Conservation (phyloP, 2,888 invertebrate genomes). For the Hypercompe scribonia region DNA sequence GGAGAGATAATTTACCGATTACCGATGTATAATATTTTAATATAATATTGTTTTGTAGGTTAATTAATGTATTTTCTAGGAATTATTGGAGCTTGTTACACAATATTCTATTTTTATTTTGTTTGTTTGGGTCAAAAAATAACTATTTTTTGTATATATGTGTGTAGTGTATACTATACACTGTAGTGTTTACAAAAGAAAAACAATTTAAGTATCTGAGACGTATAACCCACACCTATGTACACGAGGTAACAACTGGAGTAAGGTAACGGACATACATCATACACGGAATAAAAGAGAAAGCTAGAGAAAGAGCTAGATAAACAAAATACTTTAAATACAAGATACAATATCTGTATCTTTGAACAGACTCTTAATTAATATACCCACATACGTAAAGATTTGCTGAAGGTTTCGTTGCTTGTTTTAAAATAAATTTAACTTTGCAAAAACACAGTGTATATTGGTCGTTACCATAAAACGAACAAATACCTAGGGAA, state of each 20-base stretch:
- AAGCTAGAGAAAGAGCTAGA: too few relatives aligned
- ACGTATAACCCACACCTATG: too few relatives aligned
- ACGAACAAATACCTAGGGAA: not conserved
- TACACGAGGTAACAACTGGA: too few relatives aligned
- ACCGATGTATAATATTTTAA: not conserved
- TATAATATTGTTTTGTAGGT: not conserved
- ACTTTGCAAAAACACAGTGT: constrained; percentile 8
- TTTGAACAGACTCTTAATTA: not conserved
- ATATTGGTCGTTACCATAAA: constrained; percentile 14
- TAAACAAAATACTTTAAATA: not conserved
- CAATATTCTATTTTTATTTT: too few relatives aligned
- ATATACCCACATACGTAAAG: not conserved
- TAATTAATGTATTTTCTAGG: not conserved
- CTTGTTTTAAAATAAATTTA: constrained; percentile 20
- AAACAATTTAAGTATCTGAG: too few relatives aligned
- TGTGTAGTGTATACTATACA: too few relatives aligned
- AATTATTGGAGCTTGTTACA: not conserved
- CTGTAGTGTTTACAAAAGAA: too few relatives aligned
- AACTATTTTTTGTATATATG: too few relatives aligned
- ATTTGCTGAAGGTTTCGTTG: constrained; percentile 5
- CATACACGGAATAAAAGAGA: too few relatives aligned
- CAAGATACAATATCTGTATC: not conserved
- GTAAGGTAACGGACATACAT: too few relatives aligned
- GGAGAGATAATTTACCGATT: too few relatives aligned
- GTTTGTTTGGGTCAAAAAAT: too few relatives aligned